phyloP scores from a whole-genome alignment of 2,113 vertebrate species.

The Clarias batrachus region DNA sequence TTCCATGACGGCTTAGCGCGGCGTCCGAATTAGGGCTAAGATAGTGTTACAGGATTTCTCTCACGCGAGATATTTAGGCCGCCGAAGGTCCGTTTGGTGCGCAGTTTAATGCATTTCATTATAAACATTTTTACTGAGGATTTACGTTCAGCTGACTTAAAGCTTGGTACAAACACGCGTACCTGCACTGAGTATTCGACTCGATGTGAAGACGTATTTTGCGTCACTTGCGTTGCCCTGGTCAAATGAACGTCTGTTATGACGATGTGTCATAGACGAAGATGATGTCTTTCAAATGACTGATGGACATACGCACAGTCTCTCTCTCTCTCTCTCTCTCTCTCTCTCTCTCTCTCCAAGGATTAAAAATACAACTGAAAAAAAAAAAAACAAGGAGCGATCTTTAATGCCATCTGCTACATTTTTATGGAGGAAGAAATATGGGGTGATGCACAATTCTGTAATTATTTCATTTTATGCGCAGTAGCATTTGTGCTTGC shows the following conservation, averaged over 20 bases:
- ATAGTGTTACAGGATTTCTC: constrained; percentile 40
- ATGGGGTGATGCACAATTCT: not conserved
- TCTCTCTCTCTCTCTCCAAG: too few species aligned
- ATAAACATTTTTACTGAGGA: constrained; percentile 4
- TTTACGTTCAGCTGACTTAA: not conserved
- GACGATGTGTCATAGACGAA: not conserved
- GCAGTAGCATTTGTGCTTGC: not conserved
- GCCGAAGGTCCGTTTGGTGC: not conserved
- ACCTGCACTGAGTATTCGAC: too few species aligned
- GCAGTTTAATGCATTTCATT: not conserved
- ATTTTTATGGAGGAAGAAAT: not conserved
- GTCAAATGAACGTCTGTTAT: not conserved
- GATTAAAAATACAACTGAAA: not conserved
- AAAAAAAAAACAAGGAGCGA: not conserved
- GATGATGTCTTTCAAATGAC: not conserved
- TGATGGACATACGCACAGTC: not conserved
- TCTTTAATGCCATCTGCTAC: not conserved
- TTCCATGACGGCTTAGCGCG: constrained; percentile 28
- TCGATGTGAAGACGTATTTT: not conserved
- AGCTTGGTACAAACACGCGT: not conserved
- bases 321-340: too few species aligned
- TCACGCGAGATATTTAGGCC: constrained; percentile 18
- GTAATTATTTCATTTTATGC: not conserved
- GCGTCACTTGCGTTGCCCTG: too few species aligned
- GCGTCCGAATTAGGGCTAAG: constrained; percentile 29